Evolutionary conservation across 2,113 vertebrate species (phyloP).

Genomic region (Zosterops hypoxanthus): DNA sequence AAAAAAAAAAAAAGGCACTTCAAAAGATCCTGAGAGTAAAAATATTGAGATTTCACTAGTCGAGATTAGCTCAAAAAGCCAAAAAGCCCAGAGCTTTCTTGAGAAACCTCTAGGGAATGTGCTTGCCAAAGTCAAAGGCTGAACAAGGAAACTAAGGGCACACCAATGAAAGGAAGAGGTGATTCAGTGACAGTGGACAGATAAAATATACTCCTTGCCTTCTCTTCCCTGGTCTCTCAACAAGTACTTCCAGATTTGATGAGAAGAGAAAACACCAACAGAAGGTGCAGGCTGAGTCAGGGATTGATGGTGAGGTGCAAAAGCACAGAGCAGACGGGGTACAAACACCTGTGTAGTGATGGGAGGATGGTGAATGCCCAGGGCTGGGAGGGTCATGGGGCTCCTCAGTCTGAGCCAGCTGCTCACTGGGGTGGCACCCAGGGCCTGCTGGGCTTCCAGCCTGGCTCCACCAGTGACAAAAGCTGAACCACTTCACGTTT

Average conservation of each 20-base stretch:
- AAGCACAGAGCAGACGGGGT: background rate
- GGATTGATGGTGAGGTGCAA: background rate
- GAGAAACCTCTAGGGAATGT: background rate
- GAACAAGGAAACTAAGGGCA: background rate
- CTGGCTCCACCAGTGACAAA: background rate
- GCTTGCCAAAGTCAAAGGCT: background rate
- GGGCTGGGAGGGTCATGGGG: accelerated
- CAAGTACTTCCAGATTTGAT: background rate
- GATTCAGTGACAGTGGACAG: background rate
- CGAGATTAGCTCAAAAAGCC: background rate
- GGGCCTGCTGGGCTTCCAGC: background rate
- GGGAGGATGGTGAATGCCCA: accelerated
- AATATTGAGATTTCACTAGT: background rate
- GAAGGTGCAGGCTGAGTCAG: background rate
- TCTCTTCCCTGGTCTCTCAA: background rate
- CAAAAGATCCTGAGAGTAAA: background rate
- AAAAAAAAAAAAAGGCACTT: no score
- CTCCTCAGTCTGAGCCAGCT: background rate
- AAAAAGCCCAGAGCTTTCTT: background rate
- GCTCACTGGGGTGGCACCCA: accelerated
- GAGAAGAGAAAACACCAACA: background rate
- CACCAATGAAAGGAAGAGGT: background rate
- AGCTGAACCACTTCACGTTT: background rate
- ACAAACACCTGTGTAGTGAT: background rate
- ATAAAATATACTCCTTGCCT: background rate